Evolutionary conservation across 2,113 vertebrate species (phyloP).

Genomic region (Paedocypris sp.): DNA sequence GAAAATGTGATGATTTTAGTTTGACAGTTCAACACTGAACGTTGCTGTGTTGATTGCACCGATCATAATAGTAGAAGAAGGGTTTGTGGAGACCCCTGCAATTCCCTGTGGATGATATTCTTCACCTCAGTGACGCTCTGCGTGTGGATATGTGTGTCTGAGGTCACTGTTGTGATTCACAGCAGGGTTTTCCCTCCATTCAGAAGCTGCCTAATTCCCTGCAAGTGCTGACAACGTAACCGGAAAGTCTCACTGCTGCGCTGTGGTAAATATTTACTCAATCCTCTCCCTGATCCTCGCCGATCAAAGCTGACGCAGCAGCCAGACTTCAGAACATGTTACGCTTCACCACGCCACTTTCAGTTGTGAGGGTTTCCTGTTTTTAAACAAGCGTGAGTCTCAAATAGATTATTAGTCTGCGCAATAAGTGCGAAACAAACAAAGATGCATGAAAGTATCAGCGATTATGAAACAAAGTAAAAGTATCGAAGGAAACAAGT

Average conservation of each 20-base stretch:
- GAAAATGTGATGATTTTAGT: too few relatives aligned
- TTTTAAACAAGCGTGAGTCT: too few relatives aligned
- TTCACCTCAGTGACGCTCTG: not conserved
- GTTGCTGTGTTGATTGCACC: too few relatives aligned
- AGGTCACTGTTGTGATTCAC: slow-evolving; percentile 45
- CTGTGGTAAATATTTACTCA: slow-evolving; percentile 65
- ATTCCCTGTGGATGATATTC: slow-evolving; percentile 5
- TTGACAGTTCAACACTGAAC: too few relatives aligned
- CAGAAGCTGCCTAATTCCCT: slow-evolving; percentile 30
- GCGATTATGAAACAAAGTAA: too few relatives aligned
- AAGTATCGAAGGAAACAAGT: too few relatives aligned
- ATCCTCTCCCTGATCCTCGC: slow-evolving; percentile 10
- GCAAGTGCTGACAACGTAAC: slow-evolving; percentile 11
- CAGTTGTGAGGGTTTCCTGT: not conserved
- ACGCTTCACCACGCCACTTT: not conserved
- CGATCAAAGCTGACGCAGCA: slow-evolving; percentile 12
- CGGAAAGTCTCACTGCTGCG: slow-evolving; percentile 10
- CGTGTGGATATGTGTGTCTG: not conserved
- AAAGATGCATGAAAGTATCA: too few relatives aligned
- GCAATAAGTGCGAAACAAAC: too few relatives aligned
- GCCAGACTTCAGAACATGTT: not conserved
- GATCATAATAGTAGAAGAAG: too few relatives aligned
- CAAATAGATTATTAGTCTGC: too few relatives aligned
- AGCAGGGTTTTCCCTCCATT: slow-evolving; percentile 61
- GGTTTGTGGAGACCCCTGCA: not conserved